Evolutionary conservation across 2,113 vertebrate genomes (phyloP), one percentile per base, ranked within the genome.

Genomic region (Rhinogobius similis): DNA sequence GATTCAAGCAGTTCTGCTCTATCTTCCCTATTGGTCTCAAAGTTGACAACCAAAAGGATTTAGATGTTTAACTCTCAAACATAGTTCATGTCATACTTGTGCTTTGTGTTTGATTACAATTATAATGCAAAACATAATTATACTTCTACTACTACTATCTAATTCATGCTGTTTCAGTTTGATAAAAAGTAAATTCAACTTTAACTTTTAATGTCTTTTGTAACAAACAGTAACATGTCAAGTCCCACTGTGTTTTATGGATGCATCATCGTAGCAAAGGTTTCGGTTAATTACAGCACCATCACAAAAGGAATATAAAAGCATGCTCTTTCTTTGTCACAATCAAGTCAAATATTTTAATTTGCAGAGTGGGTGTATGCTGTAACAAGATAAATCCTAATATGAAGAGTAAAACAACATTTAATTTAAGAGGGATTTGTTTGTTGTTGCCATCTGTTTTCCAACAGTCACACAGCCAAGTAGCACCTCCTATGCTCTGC

Each of bases 361-460:
- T 68, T 68, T 74, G 44, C 62, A 62, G 68, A 53, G 74, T 27
- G 69, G 58, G 76, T 71, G 59, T 21, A 70, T 76, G 64, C 44
- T 64, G 79, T 72, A 81, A 71, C 68, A 85, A 85, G 73, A 62
- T 53, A 36, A 79, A 36, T 77, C 41, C 75, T 65, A 76, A 52
- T 55, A 55, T 26, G 23, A 65, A 79, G 58, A 52, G 70, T 52
- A 73, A 76, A 70, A 84, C 11, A 87, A 85, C 82, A 79, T 88
- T 89, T 81, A 73, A 85, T 89, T 77, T 62, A 66, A 61, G 52
- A 29, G 68, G 69, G 59, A 76, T 67, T n/a, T 85, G 72, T 82
- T 81, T 75, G 88, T 81, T 76, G 58, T 36, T 46, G 44, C 86
- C 90, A 91, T 90, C 90, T 91, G 90, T 86, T 72, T 73, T 48